phyloP scores from a whole-genome alignment of 2,888 invertebrate genomes.

The Acanthacorydalis orientalis region DNA sequence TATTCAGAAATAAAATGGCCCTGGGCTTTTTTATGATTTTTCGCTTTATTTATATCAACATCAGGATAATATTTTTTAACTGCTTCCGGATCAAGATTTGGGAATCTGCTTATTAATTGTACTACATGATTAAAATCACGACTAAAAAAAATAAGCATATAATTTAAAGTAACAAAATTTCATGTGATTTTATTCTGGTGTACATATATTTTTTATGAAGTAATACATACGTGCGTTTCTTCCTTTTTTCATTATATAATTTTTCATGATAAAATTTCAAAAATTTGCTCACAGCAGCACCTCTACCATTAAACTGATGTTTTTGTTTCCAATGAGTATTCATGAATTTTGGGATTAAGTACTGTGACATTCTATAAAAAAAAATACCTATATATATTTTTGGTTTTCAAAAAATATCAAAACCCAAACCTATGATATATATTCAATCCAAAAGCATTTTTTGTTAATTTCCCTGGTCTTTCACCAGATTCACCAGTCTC shows the following conservation, averaged over 20 bases:
- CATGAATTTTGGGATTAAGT: constrained; percentile 46
- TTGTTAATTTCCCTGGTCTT: constrained; percentile 41
- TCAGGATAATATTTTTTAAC: constrained; percentile 57
- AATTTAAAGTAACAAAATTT: neutral
- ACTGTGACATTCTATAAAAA: constrained; percentile 32
- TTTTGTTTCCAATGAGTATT: constrained; percentile 45
- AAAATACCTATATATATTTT: constrained; percentile 6
- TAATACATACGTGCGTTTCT: constrained; percentile 32
- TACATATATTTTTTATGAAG: neutral
- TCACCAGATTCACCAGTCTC: constrained; percentile 82
- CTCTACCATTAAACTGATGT: constrained; percentile 36
- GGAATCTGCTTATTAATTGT: constrained; percentile 55
- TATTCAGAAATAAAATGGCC: constrained; percentile 38
- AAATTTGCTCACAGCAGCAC: constrained; percentile 45
- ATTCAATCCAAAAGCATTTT: constrained; percentile 42
- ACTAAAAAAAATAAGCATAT: constrained; percentile 20
- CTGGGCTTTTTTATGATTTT: constrained; percentile 34
- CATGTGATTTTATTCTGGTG: neutral
- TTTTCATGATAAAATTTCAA: constrained; percentile 47
- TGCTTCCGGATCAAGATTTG: constrained; percentile 53
- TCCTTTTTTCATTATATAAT: constrained; percentile 35
- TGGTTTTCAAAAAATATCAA: neutral
- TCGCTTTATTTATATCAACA: constrained; percentile 54
- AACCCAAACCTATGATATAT: constrained; percentile 29
- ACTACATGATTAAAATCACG: constrained; percentile 49